These are phyloP conservation scores for Caenorhabditis sinica DNA, from an alignment of 2,888 invertebrate species.

Conservation along the genomic window DNA sequence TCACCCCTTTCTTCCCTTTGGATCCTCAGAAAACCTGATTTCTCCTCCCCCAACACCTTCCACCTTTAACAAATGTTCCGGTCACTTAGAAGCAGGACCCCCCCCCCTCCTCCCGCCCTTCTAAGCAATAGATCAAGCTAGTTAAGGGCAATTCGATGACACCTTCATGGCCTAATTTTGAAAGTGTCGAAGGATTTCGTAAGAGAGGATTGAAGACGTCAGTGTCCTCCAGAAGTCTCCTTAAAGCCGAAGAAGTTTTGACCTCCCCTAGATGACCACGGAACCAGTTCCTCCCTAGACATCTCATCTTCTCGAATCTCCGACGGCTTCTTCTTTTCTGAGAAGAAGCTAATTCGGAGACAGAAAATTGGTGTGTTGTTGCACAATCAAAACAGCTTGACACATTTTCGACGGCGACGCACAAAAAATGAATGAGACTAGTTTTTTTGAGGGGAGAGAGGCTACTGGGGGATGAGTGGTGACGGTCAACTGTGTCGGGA, in stretches of 20 bases:
- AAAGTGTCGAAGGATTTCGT: neutral
- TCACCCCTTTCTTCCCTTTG: neutral
- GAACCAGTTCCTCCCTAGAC: neutral
- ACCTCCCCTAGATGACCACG: neutral
- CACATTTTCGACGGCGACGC: constrained; percentile 34
- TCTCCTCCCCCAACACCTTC: neutral
- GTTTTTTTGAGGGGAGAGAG: neutral
- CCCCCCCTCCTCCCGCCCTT: neutral
- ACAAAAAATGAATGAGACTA: neutral
- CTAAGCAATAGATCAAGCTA: neutral
- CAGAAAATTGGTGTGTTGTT: neutral
- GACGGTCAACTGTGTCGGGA: too few species aligned
- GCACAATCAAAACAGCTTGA: constrained; percentile 60
- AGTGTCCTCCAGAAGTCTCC: neutral
- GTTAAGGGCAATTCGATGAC: constrained; percentile 25
- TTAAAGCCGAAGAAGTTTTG: neutral
- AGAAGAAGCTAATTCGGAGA: neutral
- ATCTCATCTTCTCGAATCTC: neutral
- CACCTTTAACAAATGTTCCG: constrained; percentile 49
- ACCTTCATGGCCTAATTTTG: constrained; percentile 13
- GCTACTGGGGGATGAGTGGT: neutral
- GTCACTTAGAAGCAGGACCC: constrained; percentile 18
- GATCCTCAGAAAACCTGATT: neutral
- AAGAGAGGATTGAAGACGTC: too few species aligned
- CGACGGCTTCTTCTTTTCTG: neutral